Evolutionary conservation across 2,797 vertebrate species (phyloP).

Genomic region (Cirrhinus molitorella): DNA sequence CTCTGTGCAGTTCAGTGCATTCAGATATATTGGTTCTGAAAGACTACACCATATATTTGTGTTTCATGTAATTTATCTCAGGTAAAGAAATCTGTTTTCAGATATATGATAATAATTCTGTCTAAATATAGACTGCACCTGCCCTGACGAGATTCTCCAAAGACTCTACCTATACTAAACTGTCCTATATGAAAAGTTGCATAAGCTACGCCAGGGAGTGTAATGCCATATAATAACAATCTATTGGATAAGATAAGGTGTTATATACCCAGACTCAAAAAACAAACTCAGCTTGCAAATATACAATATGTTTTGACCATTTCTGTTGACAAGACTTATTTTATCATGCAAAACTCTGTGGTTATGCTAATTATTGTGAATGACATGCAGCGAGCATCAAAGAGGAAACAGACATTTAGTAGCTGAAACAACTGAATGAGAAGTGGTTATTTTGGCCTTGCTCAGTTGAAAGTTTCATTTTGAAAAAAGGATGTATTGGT

Average conservation of each 20-base stretch:
- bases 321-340: slow-evolving; percentile 2
- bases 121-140: slow-evolving; percentile 55
- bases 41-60: neutral
- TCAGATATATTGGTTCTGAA: neutral
- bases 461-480: slow-evolving; percentile 27
- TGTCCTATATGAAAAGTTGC: slow-evolving; percentile 35
- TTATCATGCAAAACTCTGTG: neutral
- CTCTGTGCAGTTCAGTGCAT: neutral
- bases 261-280: neutral
- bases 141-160: slow-evolving; percentile 41
- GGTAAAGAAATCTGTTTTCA: slow-evolving; percentile 17
- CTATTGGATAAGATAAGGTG: neutral
- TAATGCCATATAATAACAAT: neutral
- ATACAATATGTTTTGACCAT: slow-evolving; percentile 1
- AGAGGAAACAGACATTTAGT: slow-evolving; percentile 54
- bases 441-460: slow-evolving; percentile 36
- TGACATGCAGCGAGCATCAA: neutral
- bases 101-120: slow-evolving; percentile 15
- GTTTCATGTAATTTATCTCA: neutral
- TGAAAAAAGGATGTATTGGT: slow-evolving; percentile 41
- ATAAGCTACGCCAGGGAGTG: neutral
- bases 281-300: neutral
- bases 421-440: slow-evolving; percentile 38
- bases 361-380: slow-evolving; percentile 15
- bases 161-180: slow-evolving; percentile 42